A percentile compares a stretch with the other conserved stretches of the same genome.
phyloP scores from a whole-genome alignment of 2,888 invertebrate species.

The Trichogramma dendrolimi region DNA sequence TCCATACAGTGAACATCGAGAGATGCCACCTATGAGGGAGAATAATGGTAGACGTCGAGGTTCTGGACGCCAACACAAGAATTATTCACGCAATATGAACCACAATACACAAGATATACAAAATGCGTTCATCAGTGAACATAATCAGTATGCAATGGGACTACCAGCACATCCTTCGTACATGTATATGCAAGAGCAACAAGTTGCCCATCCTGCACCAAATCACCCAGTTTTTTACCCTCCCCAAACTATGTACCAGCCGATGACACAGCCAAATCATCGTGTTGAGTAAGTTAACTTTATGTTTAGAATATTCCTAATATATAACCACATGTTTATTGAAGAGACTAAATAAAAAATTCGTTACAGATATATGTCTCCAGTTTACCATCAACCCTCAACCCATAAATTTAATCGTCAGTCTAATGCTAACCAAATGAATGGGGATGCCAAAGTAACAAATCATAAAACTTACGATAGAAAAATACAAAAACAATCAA shows the following conservation, averaged over 20 bases:
- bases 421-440: constrained; percentile 46
- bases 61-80: constrained; percentile 39
- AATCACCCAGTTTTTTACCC: constrained; percentile 32
- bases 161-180: constrained; percentile 28
- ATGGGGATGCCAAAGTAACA: constrained; percentile 31
- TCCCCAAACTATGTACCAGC: constrained; percentile 31
- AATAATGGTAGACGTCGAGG: constrained; percentile 35
- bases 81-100: constrained; percentile 34
- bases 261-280: constrained; percentile 33
- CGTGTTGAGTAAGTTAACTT: constrained; percentile 28
- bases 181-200: constrained; percentile 27
- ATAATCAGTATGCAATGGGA: constrained; percentile 34
- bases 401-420: constrained; percentile 51
- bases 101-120: constrained; percentile 39
- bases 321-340: neutral
- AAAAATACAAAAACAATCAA: constrained; percentile 31
- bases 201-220: constrained; percentile 38
- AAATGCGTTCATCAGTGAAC: constrained; percentile 37
- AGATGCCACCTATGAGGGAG: constrained; percentile 34
- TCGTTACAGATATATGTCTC: constrained; percentile 37
- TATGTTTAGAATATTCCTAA: too few relatives aligned
- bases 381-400: constrained; percentile 45
- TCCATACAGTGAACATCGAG: constrained; percentile 31
- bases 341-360: constrained; percentile 22
- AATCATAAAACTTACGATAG: constrained; percentile 37